Percentiles rank a stretch among this genome's conserved stretches.
These are phyloP conservation scores for Herminia tarsipennalis DNA, from an alignment of 2,888 invertebrate genomes.

Conservation along the genomic window DNA sequence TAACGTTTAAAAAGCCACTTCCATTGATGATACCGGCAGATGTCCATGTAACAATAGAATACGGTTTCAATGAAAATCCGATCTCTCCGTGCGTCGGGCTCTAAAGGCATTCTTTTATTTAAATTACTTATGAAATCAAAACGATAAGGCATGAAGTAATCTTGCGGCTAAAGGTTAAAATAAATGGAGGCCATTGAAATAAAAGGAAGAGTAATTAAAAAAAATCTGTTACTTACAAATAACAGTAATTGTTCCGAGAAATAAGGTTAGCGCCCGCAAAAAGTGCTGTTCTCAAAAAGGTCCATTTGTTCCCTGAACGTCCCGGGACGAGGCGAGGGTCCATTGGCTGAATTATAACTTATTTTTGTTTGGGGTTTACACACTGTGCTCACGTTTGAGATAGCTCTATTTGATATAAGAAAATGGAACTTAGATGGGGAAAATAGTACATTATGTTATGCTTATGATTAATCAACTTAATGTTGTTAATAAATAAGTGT, in stretches of 20 bases:
- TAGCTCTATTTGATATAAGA: constrained; percentile 12
- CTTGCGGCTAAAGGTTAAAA: constrained; percentile 11
- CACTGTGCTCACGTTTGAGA: constrained; percentile 27
- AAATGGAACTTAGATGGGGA: neutral
- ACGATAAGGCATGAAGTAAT: constrained; percentile 7
- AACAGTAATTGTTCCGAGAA: constrained; percentile 56
- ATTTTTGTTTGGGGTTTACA: constrained; percentile 53
- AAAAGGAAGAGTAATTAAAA: constrained; percentile 20
- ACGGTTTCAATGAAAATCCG: constrained; percentile 54
- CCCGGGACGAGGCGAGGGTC: constrained; percentile 62
- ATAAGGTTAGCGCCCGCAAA: constrained; percentile 61
- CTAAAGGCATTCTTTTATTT: constrained; percentile 30
- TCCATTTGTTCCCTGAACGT: constrained; percentile 64
- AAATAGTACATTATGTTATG: neutral
- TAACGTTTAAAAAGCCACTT: constrained; percentile 48
- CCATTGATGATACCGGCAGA: constrained; percentile 61
- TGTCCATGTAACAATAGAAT: constrained; percentile 62
- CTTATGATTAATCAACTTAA: too few relatives aligned
- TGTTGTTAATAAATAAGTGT: too few relatives aligned
- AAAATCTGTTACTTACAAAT: constrained; percentile 40
- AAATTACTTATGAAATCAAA: constrained; percentile 18
- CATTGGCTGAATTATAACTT: constrained; percentile 63
- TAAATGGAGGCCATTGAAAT: constrained; percentile 6
- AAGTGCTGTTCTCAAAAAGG: constrained; percentile 61
- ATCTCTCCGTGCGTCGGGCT: constrained; percentile 33